Base-by-base conservation (phyloP, 35 echinoderm and acorn worm species). In the Hemicentrotus pulcherrimus region DNA sequence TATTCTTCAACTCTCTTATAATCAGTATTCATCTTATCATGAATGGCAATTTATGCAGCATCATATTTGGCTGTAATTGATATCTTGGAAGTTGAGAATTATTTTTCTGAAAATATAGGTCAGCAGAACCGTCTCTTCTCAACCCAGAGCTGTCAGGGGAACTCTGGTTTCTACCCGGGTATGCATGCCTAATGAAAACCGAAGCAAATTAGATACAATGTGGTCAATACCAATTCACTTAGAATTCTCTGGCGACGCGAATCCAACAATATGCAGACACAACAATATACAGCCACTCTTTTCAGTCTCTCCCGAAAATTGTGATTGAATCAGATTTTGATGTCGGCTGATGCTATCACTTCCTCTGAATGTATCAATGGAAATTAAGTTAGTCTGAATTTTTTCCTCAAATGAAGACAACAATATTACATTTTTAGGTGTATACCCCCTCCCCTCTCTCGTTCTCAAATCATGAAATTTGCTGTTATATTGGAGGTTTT, bases 241-340 rank as follows among this genome's bases (percentile, higher is more conserved):
- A 78, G 65, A 78, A 78, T n/a, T 78, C 65, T 4, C 22, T 28
- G 65, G 65, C 65, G 65, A 78, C 65, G 19, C 65, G 6, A 78
- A n/a, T 4, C 65, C 65, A 78, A 78, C 65, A 78, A 78, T 78
- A 78, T 78, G 19, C 65, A 78, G 65, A 78, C 22, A 78, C 65
- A 78, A 78, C 65, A 78, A 78, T 78, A 78, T 78, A 78, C 65
- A 78, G 65, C n/a, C 22, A 78, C n/a, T 4, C 19, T 28, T 28
- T 28, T 78, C 65, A 28, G 28, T 78, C 65, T 78, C 65, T 78
- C 18, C 65, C 65, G 2, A 78, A 78, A 78, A 22, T 78, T 78
- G 65, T 78, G 65, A 78, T 78, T 78, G 65, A 78, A 78, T 78
- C 65, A 78, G 65, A 78, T 78, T 78, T n/a, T 78, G 65, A 78